Evolutionary conservation across 2,888 invertebrate species (phyloP).

Genomic region (Calephelis perditalis): DNA sequence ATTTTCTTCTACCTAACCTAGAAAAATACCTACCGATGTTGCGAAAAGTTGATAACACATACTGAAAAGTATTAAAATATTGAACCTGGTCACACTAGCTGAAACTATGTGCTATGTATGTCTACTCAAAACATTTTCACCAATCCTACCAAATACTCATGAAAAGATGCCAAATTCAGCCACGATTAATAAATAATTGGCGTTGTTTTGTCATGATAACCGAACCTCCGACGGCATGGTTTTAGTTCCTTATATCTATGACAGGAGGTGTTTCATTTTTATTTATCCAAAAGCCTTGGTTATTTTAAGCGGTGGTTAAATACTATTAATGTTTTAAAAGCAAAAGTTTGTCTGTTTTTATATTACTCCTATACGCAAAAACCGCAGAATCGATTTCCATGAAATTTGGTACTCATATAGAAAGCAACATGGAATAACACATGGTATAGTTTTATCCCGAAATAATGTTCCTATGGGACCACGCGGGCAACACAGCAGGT

Average conservation of each 20-base stretch:
- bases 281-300: no score
- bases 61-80: slow-evolving; percentile 1
- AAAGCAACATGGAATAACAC: no score
- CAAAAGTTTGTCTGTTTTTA: no score
- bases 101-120: slow-evolving; percentile 1
- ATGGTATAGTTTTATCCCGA: no score
- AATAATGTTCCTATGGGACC: no score
- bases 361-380: no score
- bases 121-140: neutral
- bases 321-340: no score
- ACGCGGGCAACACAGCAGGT: no score
- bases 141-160: neutral
- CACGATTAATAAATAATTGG: neutral
- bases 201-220: slow-evolving; percentile 2
- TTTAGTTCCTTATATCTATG: neutral
- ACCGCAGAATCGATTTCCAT: no score
- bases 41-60: slow-evolving; percentile 3
- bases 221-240: neutral
- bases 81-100: neutral
- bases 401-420: no score
- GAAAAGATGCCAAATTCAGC: slow-evolving; percentile 3
- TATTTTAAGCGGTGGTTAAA: no score
- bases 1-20: neutral
- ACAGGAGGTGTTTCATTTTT: no score
- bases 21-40: neutral